Percentiles rank a stretch among this genome's conserved stretches.
These are phyloP conservation scores for Thaumatotibia leucotreta DNA, from an alignment of 1,140 invertebrate species.

Conservation along the genomic window DNA sequence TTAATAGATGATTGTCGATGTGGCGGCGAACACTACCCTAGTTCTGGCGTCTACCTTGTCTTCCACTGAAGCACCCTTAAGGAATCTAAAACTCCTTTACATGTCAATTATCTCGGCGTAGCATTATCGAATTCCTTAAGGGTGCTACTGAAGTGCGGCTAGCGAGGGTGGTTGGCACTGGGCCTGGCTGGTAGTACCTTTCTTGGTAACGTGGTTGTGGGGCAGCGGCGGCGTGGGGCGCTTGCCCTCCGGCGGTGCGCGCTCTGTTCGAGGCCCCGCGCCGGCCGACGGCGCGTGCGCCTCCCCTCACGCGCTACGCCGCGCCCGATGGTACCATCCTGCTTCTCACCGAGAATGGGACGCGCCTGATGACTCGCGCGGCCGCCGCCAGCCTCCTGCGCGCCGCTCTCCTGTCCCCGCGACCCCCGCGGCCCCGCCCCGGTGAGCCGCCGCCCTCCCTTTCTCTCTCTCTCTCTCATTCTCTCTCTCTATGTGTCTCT, in stretches of 20 bases:
- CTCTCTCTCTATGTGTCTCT: conserved; percentile 56
- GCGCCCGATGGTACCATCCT: conserved; percentile 73
- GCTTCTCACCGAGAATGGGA: conserved; percentile 74
- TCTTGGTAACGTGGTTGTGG: conserved; percentile 68
- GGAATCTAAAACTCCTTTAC: conserved; percentile 23
- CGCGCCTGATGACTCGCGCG: conserved; percentile 71
- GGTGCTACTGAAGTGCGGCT: conserved; percentile 56
- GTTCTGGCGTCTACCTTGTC: conserved; percentile 50
- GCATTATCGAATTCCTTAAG: conserved; percentile 43
- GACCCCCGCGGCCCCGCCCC: conserved; percentile 66
- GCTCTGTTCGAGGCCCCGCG: conserved; percentile 59
- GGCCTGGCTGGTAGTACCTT: conserved; percentile 44
- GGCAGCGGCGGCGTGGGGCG: conserved; percentile 67
- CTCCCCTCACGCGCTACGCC: conserved; percentile 66
- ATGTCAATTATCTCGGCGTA: neutral
- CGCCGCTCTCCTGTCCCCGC: conserved; percentile 72
- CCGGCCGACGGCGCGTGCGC: conserved; percentile 43
- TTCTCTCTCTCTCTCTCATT: conserved; percentile 35
- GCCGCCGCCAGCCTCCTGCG: conserved; percentile 72
- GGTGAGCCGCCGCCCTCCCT: conserved; percentile 71
- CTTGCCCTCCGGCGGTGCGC: conserved; percentile 57
- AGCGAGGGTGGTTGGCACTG: conserved; percentile 38
- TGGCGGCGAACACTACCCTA: conserved; percentile 58
- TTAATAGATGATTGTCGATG: conserved; percentile 48
- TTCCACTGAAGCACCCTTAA: conserved; percentile 58